Conservation (phyloP, 2,113 vertebrate genomes). For the Micronycteris hirsuta region DNA sequence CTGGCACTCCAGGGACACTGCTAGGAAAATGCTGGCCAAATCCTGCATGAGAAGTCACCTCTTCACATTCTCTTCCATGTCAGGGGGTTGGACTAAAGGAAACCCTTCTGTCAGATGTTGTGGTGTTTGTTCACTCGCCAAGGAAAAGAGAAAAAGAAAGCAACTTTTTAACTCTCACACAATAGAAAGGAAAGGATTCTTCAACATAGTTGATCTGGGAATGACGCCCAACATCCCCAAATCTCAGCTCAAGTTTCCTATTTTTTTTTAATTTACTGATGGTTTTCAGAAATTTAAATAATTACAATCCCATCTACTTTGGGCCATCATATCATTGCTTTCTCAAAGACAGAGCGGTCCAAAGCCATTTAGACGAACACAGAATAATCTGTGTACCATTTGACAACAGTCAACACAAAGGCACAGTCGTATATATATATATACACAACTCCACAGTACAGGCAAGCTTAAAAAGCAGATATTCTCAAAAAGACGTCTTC, state of each 20-base stretch:
- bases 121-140: neutral
- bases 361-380: neutral
- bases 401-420: neutral
- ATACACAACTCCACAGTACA: rapidly evolving
- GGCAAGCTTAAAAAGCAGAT: neutral
- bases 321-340: neutral
- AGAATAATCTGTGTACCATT: neutral
- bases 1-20: conserved; percentile 30
- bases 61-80: conserved; percentile 31
- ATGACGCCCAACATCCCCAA: neutral
- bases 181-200: neutral
- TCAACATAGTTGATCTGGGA: neutral
- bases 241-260: neutral
- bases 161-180: neutral
- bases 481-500: neutral
- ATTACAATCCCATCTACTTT: neutral
- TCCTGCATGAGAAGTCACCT: conserved; percentile 39
- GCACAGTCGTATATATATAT: neutral
- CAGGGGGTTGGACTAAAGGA: neutral
- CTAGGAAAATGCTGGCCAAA: conserved; percentile 46
- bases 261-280: neutral
- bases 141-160: neutral
- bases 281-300: conserved; percentile 22
- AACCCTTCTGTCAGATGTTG: conserved; percentile 32
- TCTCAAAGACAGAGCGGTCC: neutral